phyloP scores from a whole-genome alignment of 2,113 vertebrate genomes.

The Sinocyclocheilus anshuiensis region DNA sequence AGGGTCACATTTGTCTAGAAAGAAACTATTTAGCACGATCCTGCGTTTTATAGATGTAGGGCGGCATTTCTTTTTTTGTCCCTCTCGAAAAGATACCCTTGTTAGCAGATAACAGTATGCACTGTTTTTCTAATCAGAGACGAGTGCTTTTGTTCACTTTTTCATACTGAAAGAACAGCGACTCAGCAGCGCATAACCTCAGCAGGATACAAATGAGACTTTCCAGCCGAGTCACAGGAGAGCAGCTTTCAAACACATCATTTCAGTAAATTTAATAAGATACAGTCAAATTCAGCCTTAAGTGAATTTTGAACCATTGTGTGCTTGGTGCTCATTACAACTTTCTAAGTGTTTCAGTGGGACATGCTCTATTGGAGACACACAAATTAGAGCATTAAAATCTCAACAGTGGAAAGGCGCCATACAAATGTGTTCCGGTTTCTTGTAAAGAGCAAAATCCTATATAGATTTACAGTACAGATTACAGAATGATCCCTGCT shows the following conservation, averaged over 20 bases:
- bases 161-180: neutral
- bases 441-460: neutral
- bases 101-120: neutral
- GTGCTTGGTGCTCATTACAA: neutral
- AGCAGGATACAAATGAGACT: constrained; percentile 11
- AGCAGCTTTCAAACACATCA: neutral
- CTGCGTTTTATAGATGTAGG: neutral
- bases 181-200: neutral
- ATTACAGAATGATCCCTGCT: neutral
- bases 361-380: neutral
- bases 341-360: neutral
- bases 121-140: neutral
- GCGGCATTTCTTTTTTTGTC: neutral
- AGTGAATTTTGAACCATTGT: constrained; percentile 23
- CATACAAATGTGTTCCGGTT: neutral
- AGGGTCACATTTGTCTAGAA: neutral
- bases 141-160: constrained; percentile 4
- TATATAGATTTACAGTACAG: neutral
- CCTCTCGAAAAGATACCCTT: neutral
- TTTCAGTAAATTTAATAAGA: constrained; percentile 26
- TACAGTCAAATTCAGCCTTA: constrained; percentile 4
- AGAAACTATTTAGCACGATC: neutral
- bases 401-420: neutral
- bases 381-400: neutral
- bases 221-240: constrained; percentile 5